phyloP scores from a whole-genome alignment of 2,113 vertebrate genomes.

The Ovis aries region ARS-UI_Ramb_v3.0 NC_056074.1:42809001-42809500 shows the following conservation, averaged over 20 bases:
- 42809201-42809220: fast-evolving
- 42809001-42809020: not conserved
- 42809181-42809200: fast-evolving
- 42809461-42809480: not conserved
- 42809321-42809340: fast-evolving
- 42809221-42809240: not conserved
- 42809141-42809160: fast-evolving
- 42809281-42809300: fast-evolving
- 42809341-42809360: fast-evolving
- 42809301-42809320: not conserved
- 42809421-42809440: not conserved
- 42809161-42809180: fast-evolving
- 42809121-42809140: too few species aligned
- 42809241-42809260: not conserved
- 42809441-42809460: fast-evolving
- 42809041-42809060: not conserved
- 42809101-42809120: fast-evolving
- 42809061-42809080: not conserved
- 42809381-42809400: fast-evolving
- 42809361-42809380: too few species aligned
- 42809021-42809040: fast-evolving
- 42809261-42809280: not conserved
- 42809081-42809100: fast-evolving
- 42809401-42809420: not conserved
- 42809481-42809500: not conserved